Evolutionary conservation across 2,888 invertebrate species (phyloP), one percentile per base, ranked within the genome.

Genomic region (Athalia circularis): DNA sequence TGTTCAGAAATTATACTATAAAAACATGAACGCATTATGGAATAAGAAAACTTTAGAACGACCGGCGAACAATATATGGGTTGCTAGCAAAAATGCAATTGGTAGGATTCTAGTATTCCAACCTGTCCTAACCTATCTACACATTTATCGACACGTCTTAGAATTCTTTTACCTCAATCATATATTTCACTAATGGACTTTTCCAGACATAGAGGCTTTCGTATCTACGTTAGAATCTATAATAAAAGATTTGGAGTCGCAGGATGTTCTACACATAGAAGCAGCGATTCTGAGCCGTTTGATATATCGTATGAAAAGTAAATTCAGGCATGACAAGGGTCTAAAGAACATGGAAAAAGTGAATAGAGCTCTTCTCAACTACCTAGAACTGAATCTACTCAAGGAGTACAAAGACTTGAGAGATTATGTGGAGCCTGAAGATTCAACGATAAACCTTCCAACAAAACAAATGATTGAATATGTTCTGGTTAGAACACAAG

Each of bases 391-490:
- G 15, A 90, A 91, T 76, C 82, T 93, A 4, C 83, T 91, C 48
- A 92, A 91, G 82, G 92, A 92, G 45, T 89, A 85, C 77, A 81
- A 81, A 61, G 82, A 84, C 80, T 81, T 90, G 5, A 82, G 79
- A 29, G 79, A 82, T 13, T 85, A 83, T 47, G 79, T 83, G 3
- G 86, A 86, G 50, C 68, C 84, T 62, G 85, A 87, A 48, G 81
- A 81, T 4, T 88, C 88, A 50, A 87, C 88, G 57, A 82, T 88
- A 29, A 91, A 90, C 84, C 88, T 93, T 68, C 94, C 94, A n/a
- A 92, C 93, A 4, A 90, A 89, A 80, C 93, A 94, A 87, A 93
- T 93, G 92, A 83, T 94, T 9, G 90, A 94, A 84, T 93, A 92
- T 89, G 82, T 93, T 29, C 86, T 94, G 67, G 86, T 92, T 1